Base-by-base conservation (phyloP, 2,888 invertebrate species). In the Nemapogon koenigi region DNA sequence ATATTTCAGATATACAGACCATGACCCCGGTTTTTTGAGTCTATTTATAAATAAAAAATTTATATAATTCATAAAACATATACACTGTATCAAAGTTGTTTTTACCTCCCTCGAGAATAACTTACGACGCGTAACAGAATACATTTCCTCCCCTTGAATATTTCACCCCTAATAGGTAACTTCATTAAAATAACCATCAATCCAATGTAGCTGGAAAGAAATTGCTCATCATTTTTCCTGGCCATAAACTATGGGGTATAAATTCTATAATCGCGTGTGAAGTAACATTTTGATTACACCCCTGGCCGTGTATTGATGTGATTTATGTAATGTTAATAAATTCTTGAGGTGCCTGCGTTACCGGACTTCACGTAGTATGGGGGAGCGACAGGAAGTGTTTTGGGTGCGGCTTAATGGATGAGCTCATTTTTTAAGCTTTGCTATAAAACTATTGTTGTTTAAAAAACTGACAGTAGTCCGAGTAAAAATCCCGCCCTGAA, bases 321-420 rank as follows among this genome's bases (percentile, higher is more conserved):
- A 62, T 64, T 63, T 62, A 62, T 55, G 53, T 44, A 47, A 47
- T 49, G 62, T 68, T 70, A 70, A 72, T 72, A 71, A 68, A 67
- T 68, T 66, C 53, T 59, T 51, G 52, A 33, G 28, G 7, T 11
- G 11, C 33, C 11, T 7, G 31, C 8, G 33, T 33, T 33, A 33
- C 33, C 13, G 33, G 18, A 14, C 19, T 19, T 19, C 4, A 13
- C 11, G 19, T 33, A 19, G 11, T 33, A 16, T 31, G 31, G 33
- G 31, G 31, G 31, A 11, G 16, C 10, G 31, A n/a, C n/a, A 16
- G 2, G 10, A 16, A 31, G 15, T 7, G 7, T 28, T 28, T 11
- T 31, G 15, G 31, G 31, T 8, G 31, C 31, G 31, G 16, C 31
- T 13, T 4, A 2, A 16, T 17, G 17, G 31, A 17, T 31, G 15